Base-by-base conservation (phyloP, 1,140 invertebrate species). In the Callitettix versicolor region DNA sequence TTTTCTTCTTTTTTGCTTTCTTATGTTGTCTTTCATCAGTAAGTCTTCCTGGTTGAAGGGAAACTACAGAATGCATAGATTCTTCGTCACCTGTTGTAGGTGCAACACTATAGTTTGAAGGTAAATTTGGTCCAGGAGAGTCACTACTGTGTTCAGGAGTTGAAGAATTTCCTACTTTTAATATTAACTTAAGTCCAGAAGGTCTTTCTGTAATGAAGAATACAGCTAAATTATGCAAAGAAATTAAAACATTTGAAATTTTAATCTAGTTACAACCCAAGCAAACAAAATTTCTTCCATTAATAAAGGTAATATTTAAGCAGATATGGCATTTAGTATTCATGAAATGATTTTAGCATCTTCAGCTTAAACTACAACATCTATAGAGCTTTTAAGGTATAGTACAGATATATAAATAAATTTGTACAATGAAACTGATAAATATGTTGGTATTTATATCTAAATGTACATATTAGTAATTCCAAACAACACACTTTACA, bases 111-210 rank as follows among this genome's bases (percentile, higher is more conserved):
- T 57, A 58, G 33, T 47, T 57, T 12, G 58, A 56, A 12, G 58
- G 40, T 21, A 52, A 18, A 5, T 38, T 24, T 9, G 55, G 54
- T 18, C 58, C 58, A 43, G 59, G 58, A 15, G 75, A 78, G 58
- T 81, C 79, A 55, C 70, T 71, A 53, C 73, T 78, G 67, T 85
- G 78, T 67, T 86, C 85, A 0, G 84, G 82, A 1, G 83, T 85
- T 7, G 76, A 77, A 62, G 76, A 79, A 43, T 71, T 77, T 3
- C 81, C 82, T n/a, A 91, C 86, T 71, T 90, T 91, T 18, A 91
- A 66, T 44, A 91, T 89, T 26, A 91, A 68, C 65, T 88, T 88
- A 21, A 90, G 63, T 34, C 76, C 76, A 33, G 75, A 74, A 24
- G 81, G 79, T 57, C 81, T 73, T 15, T 77, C 70, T 66, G 73